Evolutionary conservation across 2,888 invertebrate genomes (phyloP), one percentile per base, ranked within the genome.

Genomic region (Drosophila nr. medialis): DNA sequence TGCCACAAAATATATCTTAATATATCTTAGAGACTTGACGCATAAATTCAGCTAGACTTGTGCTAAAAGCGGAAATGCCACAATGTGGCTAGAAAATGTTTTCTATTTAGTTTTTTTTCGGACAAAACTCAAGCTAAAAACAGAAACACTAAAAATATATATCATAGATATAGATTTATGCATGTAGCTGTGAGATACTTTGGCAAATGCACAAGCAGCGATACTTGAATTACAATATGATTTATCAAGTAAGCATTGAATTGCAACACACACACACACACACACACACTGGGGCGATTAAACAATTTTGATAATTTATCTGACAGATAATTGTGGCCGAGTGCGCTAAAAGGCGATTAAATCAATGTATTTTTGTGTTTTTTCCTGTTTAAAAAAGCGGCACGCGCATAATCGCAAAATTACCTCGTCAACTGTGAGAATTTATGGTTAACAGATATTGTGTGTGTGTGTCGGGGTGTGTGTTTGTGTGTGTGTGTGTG

Each of bases 221-320:
- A 56, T 42, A 54, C 45, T 68, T 40, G 63, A 54, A 38, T 38
- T 38, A 45, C 51, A 53, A 30, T 27, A 27, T 42, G 58, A 66
- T 53, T 68, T 66, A 65, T 66, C 67, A 64, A 56, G 36, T 64
- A 21, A 34, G 32, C 8, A 45, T 53, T 50, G 54, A 40, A 54
- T 62, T 27, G 59, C 5, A 21, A 34, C 24, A 51, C 32, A 51
- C 10, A 36, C 18, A 56, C 27, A 27, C 27, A 27, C 27, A 27
- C 29, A 10, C 58, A 50, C 50, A 58, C 69, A 77, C 36, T 62
- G 62, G 64, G 51, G 64, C 68, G 55, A 77, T 77, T 77, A 60
- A 75, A 65, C 67, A 77, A 75, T 78, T 75, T 75, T 45, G 60
- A 68, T 78, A 81, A 81, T 84, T 83, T 86, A 86, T 86, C 73